Evolutionary conservation across 2,113 vertebrate species (phyloP), one percentile per base, ranked within the genome.

Genomic region (Ptilonorhynchus violaceus): DNA sequence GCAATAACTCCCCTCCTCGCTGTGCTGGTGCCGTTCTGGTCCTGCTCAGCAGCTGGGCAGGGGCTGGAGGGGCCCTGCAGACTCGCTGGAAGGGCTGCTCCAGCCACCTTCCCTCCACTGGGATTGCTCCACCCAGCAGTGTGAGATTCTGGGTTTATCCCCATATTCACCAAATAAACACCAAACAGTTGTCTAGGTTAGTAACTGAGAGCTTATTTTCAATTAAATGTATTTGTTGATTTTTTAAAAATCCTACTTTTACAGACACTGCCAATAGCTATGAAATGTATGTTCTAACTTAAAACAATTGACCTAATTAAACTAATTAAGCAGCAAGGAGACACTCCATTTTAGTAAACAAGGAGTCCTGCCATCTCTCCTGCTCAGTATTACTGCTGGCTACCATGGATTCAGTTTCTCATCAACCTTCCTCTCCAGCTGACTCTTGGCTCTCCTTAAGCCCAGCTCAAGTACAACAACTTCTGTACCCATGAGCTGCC

Each of bases 1-100:
- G 72, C 46, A 37, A 2, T 1, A 7, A 16, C 2, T 23, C 10
- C 6, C 9, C 7, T 6, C 13, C 6, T 25, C 3, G 0, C 58
- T 8, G 39, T 9, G 49, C 62, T 7, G 14, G 9, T 1, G 44
- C 58, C 1, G 0, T 16, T 18, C 83, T 12, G 76, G 59, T 18
- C 55, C 55, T 0, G 1, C 70, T 10, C 62, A 31, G 42, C 21
- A 14, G 46, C 14, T 0, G 10, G 60, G 23, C 66, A 66, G 53
- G 37, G 13, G 52, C n/a, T 15, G 64, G 7, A 37, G 47, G 24
- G 28, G 11, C 6, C 42, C 30, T 69, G 60, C 37, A 73, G 49
- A 15, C 9, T 27, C 42, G 0, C 63, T 56, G 68, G 23, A 27
- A 63, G 30, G 28, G 35, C 52, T 44, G 62, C 58, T 52, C 49